A percentile compares a stretch with the other conserved stretches of the same genome.
Conservation (phyloP, 2,113 vertebrate species). For the Rattus rattus region DNA sequence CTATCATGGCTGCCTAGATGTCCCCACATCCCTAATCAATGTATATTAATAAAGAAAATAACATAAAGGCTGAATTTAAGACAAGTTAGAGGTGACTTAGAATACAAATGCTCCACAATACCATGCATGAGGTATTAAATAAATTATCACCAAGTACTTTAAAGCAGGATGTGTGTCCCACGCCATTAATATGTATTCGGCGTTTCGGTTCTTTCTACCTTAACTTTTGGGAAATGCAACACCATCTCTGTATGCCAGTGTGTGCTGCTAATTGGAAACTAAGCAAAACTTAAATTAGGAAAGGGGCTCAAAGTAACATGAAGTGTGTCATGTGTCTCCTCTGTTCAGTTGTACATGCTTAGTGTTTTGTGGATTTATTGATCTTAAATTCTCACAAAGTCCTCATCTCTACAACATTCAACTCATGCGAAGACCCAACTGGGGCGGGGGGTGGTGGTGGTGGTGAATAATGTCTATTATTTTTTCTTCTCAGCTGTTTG, state of each 20-base stretch:
- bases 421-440: neutral
- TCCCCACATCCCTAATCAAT: neutral
- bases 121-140: neutral
- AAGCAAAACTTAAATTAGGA: slow-evolving; percentile 15
- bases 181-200: slow-evolving; percentile 9
- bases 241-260: neutral
- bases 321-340: neutral
- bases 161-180: neutral
- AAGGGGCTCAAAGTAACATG: neutral
- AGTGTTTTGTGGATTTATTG: neutral
- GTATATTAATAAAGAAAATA: neutral
- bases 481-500: neutral
- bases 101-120: neutral
- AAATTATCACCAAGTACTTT: neutral
- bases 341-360: neutral
- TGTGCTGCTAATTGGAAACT: neutral
- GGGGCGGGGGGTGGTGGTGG: neutral
- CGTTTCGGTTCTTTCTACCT: neutral
- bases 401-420: neutral
- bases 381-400: neutral
- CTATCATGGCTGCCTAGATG: neutral
- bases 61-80: neutral
- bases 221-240: slow-evolving; percentile 2
- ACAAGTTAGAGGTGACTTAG: slow-evolving; percentile 13
- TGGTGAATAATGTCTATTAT: neutral